phyloP scores from a whole-genome alignment of 2,888 invertebrate genomes.

The Drosophila rubida region DNA sequence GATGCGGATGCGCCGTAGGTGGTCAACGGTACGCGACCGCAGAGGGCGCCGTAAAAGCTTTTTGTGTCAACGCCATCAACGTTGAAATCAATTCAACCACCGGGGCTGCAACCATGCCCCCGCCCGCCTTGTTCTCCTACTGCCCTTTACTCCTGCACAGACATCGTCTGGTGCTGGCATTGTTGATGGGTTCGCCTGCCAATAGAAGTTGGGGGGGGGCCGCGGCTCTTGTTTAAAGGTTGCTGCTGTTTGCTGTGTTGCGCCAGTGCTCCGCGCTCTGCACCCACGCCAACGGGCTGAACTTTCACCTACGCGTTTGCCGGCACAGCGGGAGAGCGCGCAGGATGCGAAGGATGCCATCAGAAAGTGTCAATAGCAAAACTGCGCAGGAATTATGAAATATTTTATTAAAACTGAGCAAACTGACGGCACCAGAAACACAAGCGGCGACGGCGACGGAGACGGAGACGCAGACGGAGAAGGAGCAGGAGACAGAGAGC shows the following conservation, averaged over 20 bases:
- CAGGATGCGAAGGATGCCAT: constrained; percentile 55
- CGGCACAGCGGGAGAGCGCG: constrained; percentile 69
- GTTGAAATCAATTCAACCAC: constrained; percentile 77
- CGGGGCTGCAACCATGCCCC: constrained; percentile 41
- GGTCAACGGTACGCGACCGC: constrained; percentile 78
- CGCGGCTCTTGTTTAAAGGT: not conserved
- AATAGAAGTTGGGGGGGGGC: not conserved
- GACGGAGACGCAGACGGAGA: constrained; percentile 3
- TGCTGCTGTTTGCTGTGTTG: constrained; percentile 16
- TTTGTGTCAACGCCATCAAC: constrained; percentile 83
- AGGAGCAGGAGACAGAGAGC: constrained; percentile 7
- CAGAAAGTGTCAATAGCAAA: constrained; percentile 79
- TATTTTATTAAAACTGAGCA: constrained; percentile 78
- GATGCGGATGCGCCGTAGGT: constrained; percentile 73
- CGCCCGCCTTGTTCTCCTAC: not conserved
- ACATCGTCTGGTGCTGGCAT: constrained; percentile 62
- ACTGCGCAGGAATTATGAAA: constrained; percentile 75
- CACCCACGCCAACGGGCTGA: constrained; percentile 36
- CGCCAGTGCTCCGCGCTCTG: constrained; percentile 22
- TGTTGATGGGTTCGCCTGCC: constrained; percentile 60
- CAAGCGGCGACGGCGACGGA: constrained; percentile 20
- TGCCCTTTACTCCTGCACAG: constrained; percentile 11
- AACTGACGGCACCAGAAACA: constrained; percentile 40
- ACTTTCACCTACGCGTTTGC: constrained; percentile 74
- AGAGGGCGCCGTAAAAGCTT: constrained; percentile 81